Evolutionary conservation across 2,888 invertebrate genomes (phyloP).

Genomic region (Synergus itoensis): DNA sequence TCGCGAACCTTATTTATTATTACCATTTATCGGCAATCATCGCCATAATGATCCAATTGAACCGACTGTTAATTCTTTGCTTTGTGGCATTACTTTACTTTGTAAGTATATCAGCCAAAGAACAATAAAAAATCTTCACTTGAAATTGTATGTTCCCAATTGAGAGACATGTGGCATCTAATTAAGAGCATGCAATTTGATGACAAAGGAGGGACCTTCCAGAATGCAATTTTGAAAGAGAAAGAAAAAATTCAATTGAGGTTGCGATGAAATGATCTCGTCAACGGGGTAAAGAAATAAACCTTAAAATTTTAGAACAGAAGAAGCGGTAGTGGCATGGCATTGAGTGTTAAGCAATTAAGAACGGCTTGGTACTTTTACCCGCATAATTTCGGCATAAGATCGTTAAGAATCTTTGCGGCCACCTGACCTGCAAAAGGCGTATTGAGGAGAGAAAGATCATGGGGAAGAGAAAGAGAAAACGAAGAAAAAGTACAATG

Average conservation of each 20-base stretch:
- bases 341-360: constrained; percentile 29
- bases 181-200: not conserved
- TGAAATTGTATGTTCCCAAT: not conserved
- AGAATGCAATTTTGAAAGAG: not conserved
- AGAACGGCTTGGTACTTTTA: constrained; percentile 25
- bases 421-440: constrained; percentile 47
- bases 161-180: not conserved
- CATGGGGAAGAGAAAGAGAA: not conserved
- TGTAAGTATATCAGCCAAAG: not conserved
- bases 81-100: not conserved
- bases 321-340: constrained; percentile 11
- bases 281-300: constrained; percentile 2
- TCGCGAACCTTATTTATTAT: constrained; percentile 7
- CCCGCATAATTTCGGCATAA: constrained; percentile 18
- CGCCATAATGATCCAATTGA: not conserved
- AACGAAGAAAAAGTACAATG: not conserved
- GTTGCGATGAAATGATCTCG: constrained; percentile 15
- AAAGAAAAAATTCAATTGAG: not conserved
- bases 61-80: not conserved
- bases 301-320: not conserved
- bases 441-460: constrained; percentile 40
- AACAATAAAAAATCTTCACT: not conserved
- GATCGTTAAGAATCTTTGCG: constrained; percentile 21
- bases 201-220: not conserved
- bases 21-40: constrained; percentile 11